Percentiles rank a stretch among this genome's conserved stretches.
These are phyloP conservation scores for Panagrolaimus sp. DNA, from an alignment of 1,140 invertebrate species.

Conservation along the genomic window DNA sequence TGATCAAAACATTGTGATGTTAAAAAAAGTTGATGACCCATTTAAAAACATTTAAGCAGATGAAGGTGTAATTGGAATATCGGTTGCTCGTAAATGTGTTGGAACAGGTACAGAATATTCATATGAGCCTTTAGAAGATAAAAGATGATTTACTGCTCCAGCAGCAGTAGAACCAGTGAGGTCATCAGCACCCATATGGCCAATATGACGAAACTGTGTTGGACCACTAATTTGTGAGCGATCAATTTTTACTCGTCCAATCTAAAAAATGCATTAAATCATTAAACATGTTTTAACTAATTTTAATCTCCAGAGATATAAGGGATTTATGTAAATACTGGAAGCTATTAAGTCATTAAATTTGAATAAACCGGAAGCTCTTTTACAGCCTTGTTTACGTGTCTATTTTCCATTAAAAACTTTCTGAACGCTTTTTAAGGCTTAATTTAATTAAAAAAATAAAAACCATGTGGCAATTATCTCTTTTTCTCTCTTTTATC, in stretches of 20 bases:
- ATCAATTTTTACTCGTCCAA: slow-evolving; percentile 72
- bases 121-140: slow-evolving; percentile 80
- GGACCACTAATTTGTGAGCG: slow-evolving; percentile 83
- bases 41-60: neutral
- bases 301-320: no score
- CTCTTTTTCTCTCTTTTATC: no score
- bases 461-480: no score
- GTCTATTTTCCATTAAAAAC: no score
- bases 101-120: slow-evolving; percentile 66
- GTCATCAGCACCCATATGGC: slow-evolving; percentile 79
- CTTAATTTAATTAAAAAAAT: no score
- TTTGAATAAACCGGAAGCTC: no score
- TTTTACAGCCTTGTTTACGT: no score
- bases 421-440: no score
- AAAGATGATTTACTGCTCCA: slow-evolving; percentile 71
- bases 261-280: slow-evolving; percentile 55
- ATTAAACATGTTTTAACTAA: no score
- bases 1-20: no score
- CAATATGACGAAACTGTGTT: slow-evolving; percentile 85
- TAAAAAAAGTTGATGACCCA: neutral
- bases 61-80: slow-evolving; percentile 28
- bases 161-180: slow-evolving; percentile 28
- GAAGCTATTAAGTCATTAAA: no score
- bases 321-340: no score
- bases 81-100: slow-evolving; percentile 31